Percentiles rank a stretch among this genome's conserved stretches.
These are phyloP conservation scores for Muschampia plurimacula DNA, from an alignment of 2,888 invertebrate species.

Conservation along the genomic window DNA sequence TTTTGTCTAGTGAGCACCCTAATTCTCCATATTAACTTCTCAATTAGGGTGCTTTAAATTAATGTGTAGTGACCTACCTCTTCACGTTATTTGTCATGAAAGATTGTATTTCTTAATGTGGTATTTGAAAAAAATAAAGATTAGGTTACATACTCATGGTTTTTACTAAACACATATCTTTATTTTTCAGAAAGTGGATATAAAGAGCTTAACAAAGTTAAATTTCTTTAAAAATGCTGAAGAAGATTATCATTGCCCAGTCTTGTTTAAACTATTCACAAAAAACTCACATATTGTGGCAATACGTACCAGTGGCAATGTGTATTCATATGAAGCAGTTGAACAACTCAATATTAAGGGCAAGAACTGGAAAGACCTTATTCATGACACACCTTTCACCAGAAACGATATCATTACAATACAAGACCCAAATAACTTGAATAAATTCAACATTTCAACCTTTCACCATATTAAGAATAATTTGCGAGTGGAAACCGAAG, in stretches of 20 bases:
- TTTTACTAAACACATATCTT: neutral
- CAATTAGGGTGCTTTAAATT: too few species aligned
- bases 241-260: conserved; percentile 96
- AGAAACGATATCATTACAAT: conserved; percentile 96
- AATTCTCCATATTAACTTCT: too few species aligned
- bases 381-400: conserved; percentile 95
- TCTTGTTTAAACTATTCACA: conserved; percentile 96
- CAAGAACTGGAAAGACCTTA: conserved; percentile 96
- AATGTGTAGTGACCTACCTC: too few species aligned
- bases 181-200: conserved; percentile 88
- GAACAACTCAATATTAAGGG: conserved; percentile 98
- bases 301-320: conserved; percentile 96
- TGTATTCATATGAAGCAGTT: conserved; percentile 97
- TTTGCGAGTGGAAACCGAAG: conserved; percentile 94
- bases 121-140: too few species aligned
- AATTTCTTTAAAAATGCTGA: conserved; percentile 95
- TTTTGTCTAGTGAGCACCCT: neutral
- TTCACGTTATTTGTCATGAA: too few species aligned
- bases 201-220: conserved; percentile 93
- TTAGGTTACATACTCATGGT: too few species aligned
- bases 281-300: conserved; percentile 98
- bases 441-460: conserved; percentile 97
- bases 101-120: too few species aligned
- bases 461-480: conserved; percentile 98
- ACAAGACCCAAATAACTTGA: conserved; percentile 95